Percentiles rank a stretch among this genome's conserved stretches.
Evolutionary conservation across 2,113 vertebrate species (phyloP).

Genomic region (Engystomops pustulosus): DNA sequence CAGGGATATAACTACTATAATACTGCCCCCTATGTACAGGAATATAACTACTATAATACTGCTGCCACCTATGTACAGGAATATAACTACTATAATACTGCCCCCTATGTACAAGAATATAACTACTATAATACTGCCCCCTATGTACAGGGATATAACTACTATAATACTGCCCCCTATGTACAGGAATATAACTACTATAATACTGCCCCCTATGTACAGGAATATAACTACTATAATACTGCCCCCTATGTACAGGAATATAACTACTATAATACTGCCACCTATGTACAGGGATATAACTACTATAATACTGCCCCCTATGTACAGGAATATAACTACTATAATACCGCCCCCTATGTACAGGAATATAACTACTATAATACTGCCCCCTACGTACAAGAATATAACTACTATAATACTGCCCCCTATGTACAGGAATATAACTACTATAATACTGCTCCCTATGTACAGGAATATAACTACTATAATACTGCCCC

Average conservation of each 20-base stretch:
- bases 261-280: conserved; percentile 5
- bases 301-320: conserved; percentile 7
- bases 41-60: too few species aligned
- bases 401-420: conserved; percentile 24
- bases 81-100: too few species aligned
- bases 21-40: too few species aligned
- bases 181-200: not conserved
- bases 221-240: conserved; percentile 9
- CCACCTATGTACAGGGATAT: not conserved
- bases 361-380: not conserved
- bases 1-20: too few species aligned
- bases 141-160: not conserved
- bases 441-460: conserved; percentile 17
- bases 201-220: not conserved
- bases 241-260: not conserved
- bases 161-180: not conserved
- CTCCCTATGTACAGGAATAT: not conserved
- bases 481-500: conserved; percentile 9
- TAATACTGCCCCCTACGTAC: not conserved
- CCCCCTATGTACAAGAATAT: not conserved
- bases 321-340: not conserved
- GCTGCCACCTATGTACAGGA: too few species aligned
- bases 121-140: not conserved
- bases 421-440: not conserved
- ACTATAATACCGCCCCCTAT: not conserved